Evolutionary conservation across 1,140 invertebrate species (phyloP).

Genomic region (Conus betulinus): DNA sequence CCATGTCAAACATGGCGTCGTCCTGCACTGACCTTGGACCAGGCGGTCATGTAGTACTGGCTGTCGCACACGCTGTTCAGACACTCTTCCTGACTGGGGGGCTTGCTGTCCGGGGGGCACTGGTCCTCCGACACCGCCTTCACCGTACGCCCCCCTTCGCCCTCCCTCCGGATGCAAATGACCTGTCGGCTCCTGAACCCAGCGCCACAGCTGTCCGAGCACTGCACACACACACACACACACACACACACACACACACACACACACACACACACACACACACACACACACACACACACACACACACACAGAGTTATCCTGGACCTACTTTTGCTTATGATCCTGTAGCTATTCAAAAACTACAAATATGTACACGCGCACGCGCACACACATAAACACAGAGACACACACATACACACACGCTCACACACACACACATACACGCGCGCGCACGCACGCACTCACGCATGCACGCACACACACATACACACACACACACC

Average conservation of each 20-base stretch:
- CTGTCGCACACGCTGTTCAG: slow-evolving; percentile 58
- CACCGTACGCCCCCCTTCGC: slow-evolving; percentile 40
- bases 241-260: neutral
- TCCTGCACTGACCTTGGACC: slow-evolving; percentile 63
- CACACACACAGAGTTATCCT: neutral
- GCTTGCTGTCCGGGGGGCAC: slow-evolving; percentile 60
- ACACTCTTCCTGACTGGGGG: slow-evolving; percentile 58
- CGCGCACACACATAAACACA: neutral
- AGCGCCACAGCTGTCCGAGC: slow-evolving; percentile 58
- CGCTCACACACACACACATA: neutral
- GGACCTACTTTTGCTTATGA: too few species aligned
- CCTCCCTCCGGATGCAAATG: slow-evolving; percentile 66
- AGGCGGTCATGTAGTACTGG: slow-evolving; percentile 70
- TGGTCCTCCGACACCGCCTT: slow-evolving; percentile 64
- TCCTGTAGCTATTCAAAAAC: too few species aligned
- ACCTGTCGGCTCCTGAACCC: slow-evolving; percentile 62
- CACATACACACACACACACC: neutral
- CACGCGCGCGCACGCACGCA: neutral
- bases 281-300: neutral
- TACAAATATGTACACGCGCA: neutral
- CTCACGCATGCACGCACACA: neutral
- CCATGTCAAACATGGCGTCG: too few species aligned
- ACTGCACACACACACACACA: slow-evolving; percentile 29
- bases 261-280: neutral
- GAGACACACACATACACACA: neutral